These are phyloP conservation scores for Tachina lurida DNA, from an alignment of 2,888 invertebrate genomes.

Conservation along the genomic window DNA sequence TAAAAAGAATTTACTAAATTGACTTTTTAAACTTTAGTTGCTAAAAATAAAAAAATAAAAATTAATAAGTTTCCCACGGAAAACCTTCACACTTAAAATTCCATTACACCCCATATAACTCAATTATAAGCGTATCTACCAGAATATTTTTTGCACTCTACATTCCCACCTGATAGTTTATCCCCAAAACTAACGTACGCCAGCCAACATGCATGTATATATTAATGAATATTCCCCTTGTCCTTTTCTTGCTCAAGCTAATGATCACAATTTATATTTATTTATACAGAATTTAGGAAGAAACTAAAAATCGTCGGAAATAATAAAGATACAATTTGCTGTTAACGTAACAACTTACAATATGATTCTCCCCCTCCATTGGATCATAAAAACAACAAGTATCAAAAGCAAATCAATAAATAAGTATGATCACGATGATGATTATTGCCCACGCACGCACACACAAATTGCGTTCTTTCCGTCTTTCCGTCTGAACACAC, in stretches of 20 bases:
- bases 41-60: not conserved
- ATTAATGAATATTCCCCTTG: slow-evolving; percentile 1
- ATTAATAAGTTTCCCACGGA: slow-evolving; percentile 13
- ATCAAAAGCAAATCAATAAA: slow-evolving; percentile 57
- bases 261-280: slow-evolving; percentile 54
- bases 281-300: slow-evolving; percentile 32
- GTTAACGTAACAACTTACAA: slow-evolving; percentile 58
- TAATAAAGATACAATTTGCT: slow-evolving; percentile 30
- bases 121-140: slow-evolving; percentile 14
- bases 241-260: slow-evolving; percentile 2
- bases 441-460: slow-evolving; percentile 68
- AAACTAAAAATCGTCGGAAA: not conserved
- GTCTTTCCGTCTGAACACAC: not conserved
- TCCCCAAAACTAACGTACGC: slow-evolving; percentile 15
- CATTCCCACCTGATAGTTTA: slow-evolving; percentile 54
- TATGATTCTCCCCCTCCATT: slow-evolving; percentile 13
- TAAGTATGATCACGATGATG: slow-evolving; percentile 45
- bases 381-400: not conserved
- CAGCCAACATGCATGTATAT: slow-evolving; percentile 36
- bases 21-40: not conserved
- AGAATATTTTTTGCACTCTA: slow-evolving; percentile 16
- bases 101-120: slow-evolving; percentile 13
- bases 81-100: not conserved
- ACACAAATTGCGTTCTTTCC: slow-evolving; percentile 36
- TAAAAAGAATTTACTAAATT: not conserved